Evolutionary conservation across 2,888 invertebrate genomes (phyloP), one percentile per base, ranked within the genome.

Genomic region (Pseudeuparius sepicola): DNA sequence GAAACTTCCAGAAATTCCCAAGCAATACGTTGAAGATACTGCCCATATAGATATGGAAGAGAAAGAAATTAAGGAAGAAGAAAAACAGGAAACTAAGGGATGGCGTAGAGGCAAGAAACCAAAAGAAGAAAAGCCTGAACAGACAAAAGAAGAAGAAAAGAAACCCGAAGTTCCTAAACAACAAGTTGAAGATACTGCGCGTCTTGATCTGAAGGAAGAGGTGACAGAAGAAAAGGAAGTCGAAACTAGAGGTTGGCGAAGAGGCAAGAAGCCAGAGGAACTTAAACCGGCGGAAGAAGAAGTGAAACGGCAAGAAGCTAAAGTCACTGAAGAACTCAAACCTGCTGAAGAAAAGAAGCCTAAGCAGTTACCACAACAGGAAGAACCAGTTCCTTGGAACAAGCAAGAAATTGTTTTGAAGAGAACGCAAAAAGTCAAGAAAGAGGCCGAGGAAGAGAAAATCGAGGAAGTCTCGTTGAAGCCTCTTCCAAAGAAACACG

Each of bases 31-130:
- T 24, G 37, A 37, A 9, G 37, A 37, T 24, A 38, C 2, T 14
- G 13, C 32, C 12, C 2, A 2, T 11, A 10, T 32, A 16, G 24
- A 47, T 4, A 45, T 54, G 34, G 36, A 50, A 45, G 57, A 59
- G 45, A 36, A 44, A 43, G 46, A 59, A 57, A n/a, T 37, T 51
- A 53, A 50, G 35, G 48, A 52, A 31, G 29, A 39, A 24, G 48
- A 49, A 3, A 54, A 51, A 34, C 36, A 43, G 14, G 49, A 51
- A 23, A 43, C 39, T 23, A 39, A 53, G 31, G 20, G 10, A 14
- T 38, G 37, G 37, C 4, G 23, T 24, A 34, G 33, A 34, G 33
- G 37, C 2, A 14, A 24, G 20, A 34, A 29, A 33, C 40, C 18
- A 14, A 26, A 32, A 13, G 30, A 16, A 27, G 18, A n/a, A n/a